These are phyloP conservation scores for Gallinago undulata DNA, from an alignment of 2,113 vertebrate genomes.

Conservation along the genomic window DNA sequence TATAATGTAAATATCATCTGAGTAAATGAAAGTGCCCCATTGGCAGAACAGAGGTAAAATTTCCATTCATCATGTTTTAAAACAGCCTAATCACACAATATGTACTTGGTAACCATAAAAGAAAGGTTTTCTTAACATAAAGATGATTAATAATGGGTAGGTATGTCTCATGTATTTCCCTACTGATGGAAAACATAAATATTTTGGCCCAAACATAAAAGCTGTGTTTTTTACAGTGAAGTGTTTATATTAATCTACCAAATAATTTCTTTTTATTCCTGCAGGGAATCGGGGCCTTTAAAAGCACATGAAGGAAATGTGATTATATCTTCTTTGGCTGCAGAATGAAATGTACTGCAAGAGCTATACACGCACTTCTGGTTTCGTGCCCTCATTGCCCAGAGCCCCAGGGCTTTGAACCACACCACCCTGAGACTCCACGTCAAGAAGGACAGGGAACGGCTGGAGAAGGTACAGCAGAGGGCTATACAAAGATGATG, in stretches of 20 bases:
- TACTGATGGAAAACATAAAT: not conserved
- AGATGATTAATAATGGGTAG: slow-evolving; percentile 16
- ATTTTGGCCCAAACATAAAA: slow-evolving; percentile 2
- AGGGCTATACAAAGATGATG: too few relatives aligned
- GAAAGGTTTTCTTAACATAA: not conserved
- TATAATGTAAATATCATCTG: slow-evolving; percentile 43
- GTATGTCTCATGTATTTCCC: not conserved
- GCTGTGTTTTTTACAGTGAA: not conserved
- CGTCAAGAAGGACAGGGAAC: too few relatives aligned
- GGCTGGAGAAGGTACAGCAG: too few relatives aligned
- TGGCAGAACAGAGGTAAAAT: slow-evolving; percentile 9
- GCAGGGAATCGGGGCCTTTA: not conserved
- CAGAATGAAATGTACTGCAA: not conserved
- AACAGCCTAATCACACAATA: slow-evolving; percentile 9
- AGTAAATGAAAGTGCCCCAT: slow-evolving; percentile 10
- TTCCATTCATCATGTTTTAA: not conserved
- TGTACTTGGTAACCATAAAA: not conserved
- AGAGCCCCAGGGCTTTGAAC: not conserved
- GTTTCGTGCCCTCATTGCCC: not conserved
- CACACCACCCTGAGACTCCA: too few relatives aligned
- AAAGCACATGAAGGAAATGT: not conserved
- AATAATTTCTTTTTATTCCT: not conserved
- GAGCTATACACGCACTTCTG: not conserved
- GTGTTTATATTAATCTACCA: not conserved
- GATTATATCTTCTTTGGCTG: not conserved